Percentiles rank a stretch among this genome's conserved stretches.
Conservation (phyloP, 2,797 vertebrate species). For the Psittacula echo region DNA sequence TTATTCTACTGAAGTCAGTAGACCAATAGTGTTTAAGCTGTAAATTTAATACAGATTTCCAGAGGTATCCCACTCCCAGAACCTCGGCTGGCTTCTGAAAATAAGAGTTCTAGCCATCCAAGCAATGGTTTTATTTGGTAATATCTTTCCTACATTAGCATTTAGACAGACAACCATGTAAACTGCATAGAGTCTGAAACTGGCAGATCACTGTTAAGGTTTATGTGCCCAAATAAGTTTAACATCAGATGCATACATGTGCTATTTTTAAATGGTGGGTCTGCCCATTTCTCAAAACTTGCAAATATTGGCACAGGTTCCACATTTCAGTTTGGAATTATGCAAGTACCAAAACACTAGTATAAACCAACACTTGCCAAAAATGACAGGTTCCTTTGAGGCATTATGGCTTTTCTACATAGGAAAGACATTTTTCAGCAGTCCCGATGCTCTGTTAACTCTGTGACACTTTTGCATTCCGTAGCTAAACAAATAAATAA, state of each 20-base stretch:
- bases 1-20: not conserved
- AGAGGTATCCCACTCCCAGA: not conserved
- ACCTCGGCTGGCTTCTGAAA: not conserved
- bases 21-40: not conserved
- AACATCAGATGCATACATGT: not conserved
- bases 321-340: not conserved
- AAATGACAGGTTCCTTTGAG: not conserved
- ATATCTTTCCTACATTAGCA: not conserved
- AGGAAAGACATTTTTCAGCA: not conserved
- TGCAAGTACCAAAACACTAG: not conserved
- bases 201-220: not conserved
- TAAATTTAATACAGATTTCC: constrained; percentile 44
- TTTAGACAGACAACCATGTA: not conserved
- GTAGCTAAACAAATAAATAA: not conserved
- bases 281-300: not conserved
- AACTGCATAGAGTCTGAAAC: not conserved
- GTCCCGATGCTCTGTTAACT: not conserved
- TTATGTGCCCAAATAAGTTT: not conserved
- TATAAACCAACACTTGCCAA: not conserved
- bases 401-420: not conserved
- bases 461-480: not conserved
- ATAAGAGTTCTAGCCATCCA: not conserved
- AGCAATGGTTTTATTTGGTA: not conserved
- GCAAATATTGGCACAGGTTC: not conserved
- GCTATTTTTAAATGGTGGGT: not conserved